Conservation (phyloP, 2,797 vertebrate species). For the Microctenopoma lineatum region DNA sequence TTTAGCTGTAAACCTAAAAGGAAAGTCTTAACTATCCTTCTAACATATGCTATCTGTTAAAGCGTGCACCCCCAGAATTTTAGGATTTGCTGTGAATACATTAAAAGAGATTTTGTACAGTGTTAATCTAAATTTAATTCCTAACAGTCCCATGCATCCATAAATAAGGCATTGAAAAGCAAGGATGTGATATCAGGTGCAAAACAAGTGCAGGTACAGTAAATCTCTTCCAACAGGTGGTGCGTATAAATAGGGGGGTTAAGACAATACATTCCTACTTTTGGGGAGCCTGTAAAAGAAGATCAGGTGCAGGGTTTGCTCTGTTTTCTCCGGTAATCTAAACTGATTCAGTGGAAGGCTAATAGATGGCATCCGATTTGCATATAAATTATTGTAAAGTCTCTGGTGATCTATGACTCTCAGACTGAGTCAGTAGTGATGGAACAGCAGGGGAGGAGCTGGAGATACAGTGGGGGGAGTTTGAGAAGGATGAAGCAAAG, state of each 20-base stretch:
- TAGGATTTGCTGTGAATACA: neutral
- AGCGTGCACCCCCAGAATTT: too few relatives aligned
- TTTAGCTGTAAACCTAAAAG: neutral
- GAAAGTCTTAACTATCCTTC: neutral
- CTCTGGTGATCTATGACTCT: constrained; percentile 78
- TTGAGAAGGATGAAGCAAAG: constrained; percentile 4
- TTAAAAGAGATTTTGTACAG: neutral
- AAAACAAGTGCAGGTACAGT: constrained; percentile 32
- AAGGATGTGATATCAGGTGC: constrained; percentile 19
- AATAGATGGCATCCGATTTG: constrained; percentile 85
- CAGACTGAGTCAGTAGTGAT: constrained; percentile 66
- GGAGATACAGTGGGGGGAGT: constrained; percentile 22
- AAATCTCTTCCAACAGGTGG: constrained; percentile 61
- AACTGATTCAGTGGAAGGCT: constrained; percentile 81
- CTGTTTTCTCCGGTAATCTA: constrained; percentile 76
- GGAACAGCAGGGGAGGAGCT: constrained; percentile 52
- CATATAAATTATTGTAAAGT: constrained; percentile 83
- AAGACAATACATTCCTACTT: constrained; percentile 43
- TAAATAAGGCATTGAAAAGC: constrained; percentile 35
- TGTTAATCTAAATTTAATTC: constrained; percentile 28
- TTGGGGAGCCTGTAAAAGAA: constrained; percentile 40
- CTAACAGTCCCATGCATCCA: constrained; percentile 40
- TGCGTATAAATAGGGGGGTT: constrained; percentile 42
- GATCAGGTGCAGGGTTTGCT: constrained; percentile 72
- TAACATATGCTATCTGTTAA: too few relatives aligned